phyloP scores from a whole-genome alignment of 1,140 invertebrate species.

The Trichoplusia ni region DNA sequence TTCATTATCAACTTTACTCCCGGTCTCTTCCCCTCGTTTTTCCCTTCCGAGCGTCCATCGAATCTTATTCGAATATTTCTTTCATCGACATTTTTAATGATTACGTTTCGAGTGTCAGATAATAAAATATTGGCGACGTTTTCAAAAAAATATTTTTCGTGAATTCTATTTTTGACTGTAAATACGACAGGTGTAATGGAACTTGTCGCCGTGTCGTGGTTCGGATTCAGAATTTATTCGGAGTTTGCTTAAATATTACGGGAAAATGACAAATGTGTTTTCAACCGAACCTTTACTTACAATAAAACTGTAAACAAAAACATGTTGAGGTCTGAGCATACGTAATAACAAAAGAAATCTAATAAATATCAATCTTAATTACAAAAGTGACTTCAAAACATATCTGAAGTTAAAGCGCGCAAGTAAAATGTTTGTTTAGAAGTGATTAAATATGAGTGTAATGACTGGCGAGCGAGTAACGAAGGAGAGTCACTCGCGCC shows the following conservation, averaged over 20 bases:
- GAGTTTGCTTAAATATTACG: too few species aligned
- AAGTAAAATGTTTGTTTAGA: not conserved
- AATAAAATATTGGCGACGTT: constrained; percentile 25
- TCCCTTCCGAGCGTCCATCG: constrained; percentile 1
- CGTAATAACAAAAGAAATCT: too few species aligned
- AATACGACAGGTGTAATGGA: not conserved
- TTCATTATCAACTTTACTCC: constrained; percentile 31
- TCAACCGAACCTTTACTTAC: too few species aligned
- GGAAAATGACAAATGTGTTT: too few species aligned
- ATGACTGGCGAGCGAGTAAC: not conserved
- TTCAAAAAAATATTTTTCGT: constrained; percentile 15
- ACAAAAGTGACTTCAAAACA: too few species aligned
- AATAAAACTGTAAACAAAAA: too few species aligned
- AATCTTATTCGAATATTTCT: constrained; percentile 19
- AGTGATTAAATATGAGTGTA: constrained; percentile 2
- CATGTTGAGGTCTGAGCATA: too few species aligned
- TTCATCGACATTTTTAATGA: constrained; percentile 21
- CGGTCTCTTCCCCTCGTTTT: constrained; percentile 33
- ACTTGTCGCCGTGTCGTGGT: not conserved
- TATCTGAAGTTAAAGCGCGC: too few species aligned
- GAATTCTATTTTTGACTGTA: not conserved
- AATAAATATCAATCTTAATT: too few species aligned
- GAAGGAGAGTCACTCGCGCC: not conserved
- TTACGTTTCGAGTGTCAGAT: constrained; percentile 20
- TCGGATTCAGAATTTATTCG: not conserved